Percentiles rank a stretch among this genome's conserved stretches.
Conservation (phyloP, 2,888 invertebrate species). For the Hyalella azteca region DNA sequence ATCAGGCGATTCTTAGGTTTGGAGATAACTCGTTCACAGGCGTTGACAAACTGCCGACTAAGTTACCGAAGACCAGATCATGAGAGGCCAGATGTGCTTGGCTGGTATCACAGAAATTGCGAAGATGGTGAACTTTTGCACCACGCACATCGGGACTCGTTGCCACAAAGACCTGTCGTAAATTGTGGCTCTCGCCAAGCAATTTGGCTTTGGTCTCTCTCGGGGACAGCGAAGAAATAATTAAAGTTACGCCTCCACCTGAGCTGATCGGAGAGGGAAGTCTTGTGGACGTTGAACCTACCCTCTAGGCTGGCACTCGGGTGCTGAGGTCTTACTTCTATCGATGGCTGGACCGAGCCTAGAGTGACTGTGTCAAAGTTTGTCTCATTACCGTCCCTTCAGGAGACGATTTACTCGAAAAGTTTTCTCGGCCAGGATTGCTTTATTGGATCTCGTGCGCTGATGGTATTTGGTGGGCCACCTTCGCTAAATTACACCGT, state of each 20-base stretch:
- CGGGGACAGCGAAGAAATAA: constrained; percentile 23
- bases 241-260: constrained; percentile 34
- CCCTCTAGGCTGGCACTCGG: not conserved
- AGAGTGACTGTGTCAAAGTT: constrained; percentile 36
- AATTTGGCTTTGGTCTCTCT: constrained; percentile 35
- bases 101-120: constrained; percentile 27
- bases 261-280: constrained; percentile 31
- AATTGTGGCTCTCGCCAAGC: constrained; percentile 34
- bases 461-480: constrained; percentile 3
- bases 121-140: constrained; percentile 9
- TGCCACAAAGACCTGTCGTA: constrained; percentile 32
- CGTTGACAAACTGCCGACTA: constrained; percentile 28
- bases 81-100: constrained; percentile 20
- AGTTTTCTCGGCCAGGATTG: constrained; percentile 19
- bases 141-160: not conserved
- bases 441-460: constrained; percentile 26
- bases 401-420: constrained; percentile 36
- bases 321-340: constrained; percentile 27
- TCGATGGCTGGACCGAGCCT: constrained; percentile 12
- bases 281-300: not conserved
- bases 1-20: not conserved
- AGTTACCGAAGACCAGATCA: constrained; percentile 14
- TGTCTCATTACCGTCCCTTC: constrained; percentile 36
- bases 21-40: not conserved
- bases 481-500: not conserved